Evolutionary conservation across 92 coral and sea anemone genomes (phyloP).

Genomic region (Metridium senile): DNA sequence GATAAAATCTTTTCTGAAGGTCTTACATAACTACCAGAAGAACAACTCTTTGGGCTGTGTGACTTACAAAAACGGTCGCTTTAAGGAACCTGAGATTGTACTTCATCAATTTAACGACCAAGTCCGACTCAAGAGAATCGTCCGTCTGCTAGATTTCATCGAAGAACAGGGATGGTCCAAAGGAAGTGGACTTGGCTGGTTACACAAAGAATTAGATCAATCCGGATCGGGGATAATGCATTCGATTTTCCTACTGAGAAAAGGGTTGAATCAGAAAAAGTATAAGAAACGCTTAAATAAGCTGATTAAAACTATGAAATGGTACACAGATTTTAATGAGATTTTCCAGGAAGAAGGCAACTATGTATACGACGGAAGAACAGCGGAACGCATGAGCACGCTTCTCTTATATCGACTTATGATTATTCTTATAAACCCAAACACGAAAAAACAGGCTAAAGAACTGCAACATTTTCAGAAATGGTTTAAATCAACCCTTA

Average conservation of each 20-base stretch:
- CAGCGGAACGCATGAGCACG: slow-evolving; percentile 81
- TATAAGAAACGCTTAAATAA: slow-evolving; percentile 16
- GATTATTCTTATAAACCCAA: slow-evolving; percentile 47
- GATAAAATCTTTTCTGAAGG: neutral
- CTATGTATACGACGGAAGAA: slow-evolving; percentile 52
- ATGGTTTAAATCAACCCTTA: slow-evolving; percentile 65
- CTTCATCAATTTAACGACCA: neutral
- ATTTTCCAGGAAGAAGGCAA: slow-evolving; percentile 59
- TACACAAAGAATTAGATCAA: slow-evolving; percentile 58
- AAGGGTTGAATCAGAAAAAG: slow-evolving; percentile 7
- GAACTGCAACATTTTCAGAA: slow-evolving; percentile 56
- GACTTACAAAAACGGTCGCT: neutral
- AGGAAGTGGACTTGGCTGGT: slow-evolving; percentile 67
- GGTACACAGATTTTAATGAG: slow-evolving; percentile 80
- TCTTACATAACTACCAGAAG: neutral
- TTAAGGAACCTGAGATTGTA: neutral
- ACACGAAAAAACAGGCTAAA: slow-evolving; percentile 45
- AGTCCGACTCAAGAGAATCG: slow-evolving; percentile 33
- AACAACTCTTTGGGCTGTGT: neutral
- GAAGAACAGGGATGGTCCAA: slow-evolving; percentile 64
- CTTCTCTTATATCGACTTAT: slow-evolving; percentile 61
- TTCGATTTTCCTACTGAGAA: slow-evolving; percentile 55
- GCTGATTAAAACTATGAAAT: slow-evolving; percentile 58
- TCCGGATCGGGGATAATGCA: slow-evolving; percentile 71
- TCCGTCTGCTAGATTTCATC: slow-evolving; percentile 31